Percentiles rank a stretch among this genome's conserved stretches.
These are phyloP conservation scores for Eulemur coronatus DNA, from an alignment of 2,797 vertebrate species.

Conservation along the genomic window DNA sequence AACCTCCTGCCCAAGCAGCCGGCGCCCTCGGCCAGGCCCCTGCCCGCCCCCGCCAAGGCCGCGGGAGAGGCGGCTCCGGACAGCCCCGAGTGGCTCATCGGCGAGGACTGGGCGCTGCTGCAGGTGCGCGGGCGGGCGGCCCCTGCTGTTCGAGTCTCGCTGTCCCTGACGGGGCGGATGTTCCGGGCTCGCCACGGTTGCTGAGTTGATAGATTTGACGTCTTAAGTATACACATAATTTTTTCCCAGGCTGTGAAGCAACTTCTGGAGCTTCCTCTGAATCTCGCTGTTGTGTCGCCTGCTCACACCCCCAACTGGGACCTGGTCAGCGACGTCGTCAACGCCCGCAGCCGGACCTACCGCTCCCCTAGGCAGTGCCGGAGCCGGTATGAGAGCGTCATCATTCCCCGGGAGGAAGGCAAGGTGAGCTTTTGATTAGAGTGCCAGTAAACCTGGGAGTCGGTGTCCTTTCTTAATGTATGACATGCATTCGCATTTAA, in stretches of 20 bases:
- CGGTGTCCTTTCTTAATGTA: too few species aligned
- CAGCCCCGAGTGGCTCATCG: slow-evolving; percentile 94
- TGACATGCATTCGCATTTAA: too few species aligned
- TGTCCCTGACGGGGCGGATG: too few species aligned
- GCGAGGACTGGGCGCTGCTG: slow-evolving; percentile 94
- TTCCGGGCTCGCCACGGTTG: not conserved
- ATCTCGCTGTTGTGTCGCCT: slow-evolving; percentile 90
- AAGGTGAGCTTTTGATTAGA: slow-evolving; percentile 83
- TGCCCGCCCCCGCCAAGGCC: slow-evolving; percentile 89
- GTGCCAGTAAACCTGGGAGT: too few species aligned
- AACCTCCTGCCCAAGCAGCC: slow-evolving; percentile 92
- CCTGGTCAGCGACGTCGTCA: slow-evolving; percentile 92
- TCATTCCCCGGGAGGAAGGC: slow-evolving; percentile 91
- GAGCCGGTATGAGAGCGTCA: slow-evolving; percentile 90
- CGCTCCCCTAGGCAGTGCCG: slow-evolving; percentile 93
- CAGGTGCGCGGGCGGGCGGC: slow-evolving; percentile 83
- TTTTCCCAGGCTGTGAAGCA: slow-evolving; percentile 91
- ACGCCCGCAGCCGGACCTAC: slow-evolving; percentile 92
- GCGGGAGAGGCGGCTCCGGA: slow-evolving; percentile 89
- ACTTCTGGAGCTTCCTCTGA: slow-evolving; percentile 90
- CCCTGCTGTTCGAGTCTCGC: too few species aligned
- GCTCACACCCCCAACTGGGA: slow-evolving; percentile 95
- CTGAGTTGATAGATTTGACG: too few species aligned
- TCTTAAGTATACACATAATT: too few species aligned
- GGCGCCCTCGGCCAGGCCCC: slow-evolving; percentile 89